A percentile compares a stretch with the other conserved stretches of the same genome.
phyloP scores from a whole-genome alignment of 2,888 invertebrate genomes.

The Alloplasta piceator region DNA sequence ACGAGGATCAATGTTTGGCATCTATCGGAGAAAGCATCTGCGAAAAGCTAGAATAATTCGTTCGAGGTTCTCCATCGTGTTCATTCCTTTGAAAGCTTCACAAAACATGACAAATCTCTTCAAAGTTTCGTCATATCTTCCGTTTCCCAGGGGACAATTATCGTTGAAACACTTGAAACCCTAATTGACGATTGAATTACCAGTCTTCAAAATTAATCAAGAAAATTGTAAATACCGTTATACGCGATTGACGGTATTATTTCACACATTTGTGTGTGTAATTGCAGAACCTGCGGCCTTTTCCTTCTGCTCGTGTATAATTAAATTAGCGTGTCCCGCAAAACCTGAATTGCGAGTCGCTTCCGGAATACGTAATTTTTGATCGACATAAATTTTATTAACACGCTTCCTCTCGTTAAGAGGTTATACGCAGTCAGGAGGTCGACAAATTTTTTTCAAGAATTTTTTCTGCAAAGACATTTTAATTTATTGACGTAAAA shows the following conservation, averaged over 20 bases:
- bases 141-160: too few relatives aligned
- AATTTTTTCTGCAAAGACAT: too few relatives aligned
- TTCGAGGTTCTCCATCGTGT: too few relatives aligned
- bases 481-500: too few relatives aligned
- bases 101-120: too few relatives aligned
- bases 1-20: too few relatives aligned
- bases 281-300: constrained; percentile 28
- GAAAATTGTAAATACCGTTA: neutral
- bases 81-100: too few relatives aligned
- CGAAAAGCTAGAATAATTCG: too few relatives aligned
- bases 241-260: constrained; percentile 15
- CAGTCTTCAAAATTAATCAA: neutral
- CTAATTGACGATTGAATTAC: neutral
- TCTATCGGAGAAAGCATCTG: too few relatives aligned
- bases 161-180: too few relatives aligned
- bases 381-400: constrained; percentile 38
- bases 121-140: too few relatives aligned
- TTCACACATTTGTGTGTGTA: constrained; percentile 28
- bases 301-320: constrained; percentile 14
- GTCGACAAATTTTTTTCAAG: neutral
- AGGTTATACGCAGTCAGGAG: too few relatives aligned
- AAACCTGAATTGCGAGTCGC: constrained; percentile 25
- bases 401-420: neutral
- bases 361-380: constrained; percentile 52
- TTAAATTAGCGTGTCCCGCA: constrained; percentile 44